Conservation (phyloP, 1,140 invertebrate genomes). For the Brachionus koreanus region DNA sequence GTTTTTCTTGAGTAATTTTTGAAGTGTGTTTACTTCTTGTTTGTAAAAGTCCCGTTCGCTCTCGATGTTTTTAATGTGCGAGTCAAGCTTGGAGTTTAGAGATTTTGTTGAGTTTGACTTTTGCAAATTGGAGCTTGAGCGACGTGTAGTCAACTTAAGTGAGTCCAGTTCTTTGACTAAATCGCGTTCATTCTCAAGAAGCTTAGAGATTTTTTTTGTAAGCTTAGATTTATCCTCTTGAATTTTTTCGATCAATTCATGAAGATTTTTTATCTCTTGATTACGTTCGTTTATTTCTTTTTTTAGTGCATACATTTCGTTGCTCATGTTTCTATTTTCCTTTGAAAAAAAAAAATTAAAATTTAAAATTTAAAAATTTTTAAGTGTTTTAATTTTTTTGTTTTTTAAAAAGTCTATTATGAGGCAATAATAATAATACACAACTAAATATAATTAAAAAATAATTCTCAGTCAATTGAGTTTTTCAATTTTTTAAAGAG, state of each 20-base stretch:
- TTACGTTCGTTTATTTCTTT: slow-evolving; percentile 40
- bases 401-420: no score
- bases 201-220: slow-evolving; percentile 52
- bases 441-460: no score
- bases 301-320: slow-evolving; percentile 50
- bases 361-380: background rate
- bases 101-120: slow-evolving; percentile 51
- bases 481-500: no score
- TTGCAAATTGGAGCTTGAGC: slow-evolving; percentile 45
- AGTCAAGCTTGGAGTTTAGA: slow-evolving; percentile 48
- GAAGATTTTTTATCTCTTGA: slow-evolving; percentile 50
- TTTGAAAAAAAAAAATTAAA: slow-evolving; percentile 45
- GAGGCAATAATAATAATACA: no score
- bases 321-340: slow-evolving; percentile 50
- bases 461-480: no score
- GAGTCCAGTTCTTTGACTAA: slow-evolving; percentile 57
- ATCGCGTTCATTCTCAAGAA: slow-evolving; percentile 56
- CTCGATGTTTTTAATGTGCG: slow-evolving; percentile 55
- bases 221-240: slow-evolving; percentile 56
- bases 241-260: slow-evolving; percentile 52
- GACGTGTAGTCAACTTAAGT: slow-evolving; percentile 53
- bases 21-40: slow-evolving; percentile 54
- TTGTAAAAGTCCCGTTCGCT: slow-evolving; percentile 59
- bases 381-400: no score
- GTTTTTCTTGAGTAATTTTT: slow-evolving; percentile 49